Percentiles rank a stretch among this genome's conserved stretches.
phyloP scores from a whole-genome alignment of 2,797 vertebrate species.

The Phoeniculus purpureus region DNA sequence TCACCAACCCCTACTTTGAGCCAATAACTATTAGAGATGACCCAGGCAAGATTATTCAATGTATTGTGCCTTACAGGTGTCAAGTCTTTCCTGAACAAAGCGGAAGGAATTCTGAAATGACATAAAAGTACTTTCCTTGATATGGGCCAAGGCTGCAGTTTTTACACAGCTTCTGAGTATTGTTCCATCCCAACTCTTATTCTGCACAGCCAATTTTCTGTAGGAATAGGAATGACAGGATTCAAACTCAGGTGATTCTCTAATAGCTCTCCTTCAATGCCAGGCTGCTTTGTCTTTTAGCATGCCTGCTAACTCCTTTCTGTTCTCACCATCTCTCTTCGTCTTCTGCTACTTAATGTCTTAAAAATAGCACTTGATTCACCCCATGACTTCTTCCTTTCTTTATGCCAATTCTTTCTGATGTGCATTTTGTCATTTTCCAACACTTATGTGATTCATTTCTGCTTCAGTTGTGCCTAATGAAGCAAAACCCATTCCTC shows the following conservation, averaged over 20 bases:
- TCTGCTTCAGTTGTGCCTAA: slow-evolving; percentile 14
- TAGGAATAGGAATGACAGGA: background rate
- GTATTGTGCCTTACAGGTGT: rapidly evolving
- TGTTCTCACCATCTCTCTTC: background rate
- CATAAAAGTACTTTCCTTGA: background rate
- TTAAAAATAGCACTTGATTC: background rate
- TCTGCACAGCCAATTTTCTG: background rate
- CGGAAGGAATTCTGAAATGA: background rate
- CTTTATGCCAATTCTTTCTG: background rate
- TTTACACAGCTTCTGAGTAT: background rate
- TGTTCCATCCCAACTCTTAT: background rate
- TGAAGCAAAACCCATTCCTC: slow-evolving; percentile 19
- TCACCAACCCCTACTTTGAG: background rate
- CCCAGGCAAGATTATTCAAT: background rate
- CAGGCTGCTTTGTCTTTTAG: background rate
- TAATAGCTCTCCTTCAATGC: background rate
- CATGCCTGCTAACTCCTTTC: background rate
- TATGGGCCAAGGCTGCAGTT: background rate
- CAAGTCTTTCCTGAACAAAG: background rate
- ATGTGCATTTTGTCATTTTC: background rate
- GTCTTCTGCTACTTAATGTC: background rate
- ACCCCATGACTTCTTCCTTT: background rate
- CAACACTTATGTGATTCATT: background rate
- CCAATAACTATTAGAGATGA: background rate
- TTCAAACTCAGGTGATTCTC: rapidly evolving